Conservation (phyloP, 2,113 vertebrate genomes). For the Macquaria ambigua region DNA sequence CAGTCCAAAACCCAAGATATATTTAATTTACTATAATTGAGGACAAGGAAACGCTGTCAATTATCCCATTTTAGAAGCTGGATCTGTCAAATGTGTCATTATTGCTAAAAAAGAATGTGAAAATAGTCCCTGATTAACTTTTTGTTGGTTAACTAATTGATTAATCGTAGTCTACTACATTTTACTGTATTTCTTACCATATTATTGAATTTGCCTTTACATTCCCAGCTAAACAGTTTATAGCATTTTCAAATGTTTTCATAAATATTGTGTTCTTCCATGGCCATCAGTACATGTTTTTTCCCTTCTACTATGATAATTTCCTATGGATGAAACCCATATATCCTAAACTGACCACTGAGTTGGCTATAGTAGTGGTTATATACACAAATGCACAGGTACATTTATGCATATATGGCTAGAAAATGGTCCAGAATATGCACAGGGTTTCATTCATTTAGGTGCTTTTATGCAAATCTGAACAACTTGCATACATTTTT, state of each 20-base stretch:
- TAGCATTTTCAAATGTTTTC: background rate
- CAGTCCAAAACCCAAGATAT: background rate
- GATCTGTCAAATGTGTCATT: background rate
- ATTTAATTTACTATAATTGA: background rate
- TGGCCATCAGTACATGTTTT: background rate
- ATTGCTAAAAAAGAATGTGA: background rate
- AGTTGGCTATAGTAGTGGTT: background rate
- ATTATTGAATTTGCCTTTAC: background rate
- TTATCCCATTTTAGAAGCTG: background rate
- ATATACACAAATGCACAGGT: background rate
- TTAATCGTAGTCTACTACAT: background rate
- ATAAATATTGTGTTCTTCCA: background rate
- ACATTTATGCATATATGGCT: too few relatives aligned
- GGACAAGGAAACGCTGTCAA: background rate
- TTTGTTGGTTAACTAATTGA: background rate
- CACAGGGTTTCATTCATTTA: background rate
- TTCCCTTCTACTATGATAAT: background rate
- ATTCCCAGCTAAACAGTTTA: background rate
- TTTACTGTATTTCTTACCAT: background rate
- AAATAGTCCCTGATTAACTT: background rate
- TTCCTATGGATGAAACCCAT: background rate
- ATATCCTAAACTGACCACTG: background rate
- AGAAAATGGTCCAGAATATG: background rate
- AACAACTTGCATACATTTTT: background rate
- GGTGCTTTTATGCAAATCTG: background rate